Percentiles rank a stretch among this genome's conserved stretches.
phyloP scores from a whole-genome alignment of 1,140 invertebrate genomes.

The Parapsyche elsis region DNA sequence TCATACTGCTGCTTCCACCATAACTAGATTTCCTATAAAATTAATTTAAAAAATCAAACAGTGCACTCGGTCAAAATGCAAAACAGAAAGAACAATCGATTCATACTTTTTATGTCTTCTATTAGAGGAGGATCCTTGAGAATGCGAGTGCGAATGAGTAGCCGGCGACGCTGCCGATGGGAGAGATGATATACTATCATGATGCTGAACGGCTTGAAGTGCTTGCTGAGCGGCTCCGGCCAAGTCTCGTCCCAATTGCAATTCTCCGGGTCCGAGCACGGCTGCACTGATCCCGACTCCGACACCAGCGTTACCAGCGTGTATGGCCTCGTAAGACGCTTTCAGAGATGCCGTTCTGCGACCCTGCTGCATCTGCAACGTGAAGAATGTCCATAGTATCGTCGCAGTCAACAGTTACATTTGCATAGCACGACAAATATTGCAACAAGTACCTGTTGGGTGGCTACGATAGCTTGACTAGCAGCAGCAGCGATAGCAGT shows the following conservation, averaged over 20 bases:
- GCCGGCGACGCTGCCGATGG: slow-evolving; percentile 26
- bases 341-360: slow-evolving; percentile 93
- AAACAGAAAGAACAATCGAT: not conserved
- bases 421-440: not conserved
- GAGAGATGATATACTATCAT: slow-evolving; percentile 56
- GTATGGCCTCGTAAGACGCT: slow-evolving; percentile 92
- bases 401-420: not conserved
- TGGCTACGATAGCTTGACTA: slow-evolving; percentile 95
- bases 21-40: slow-evolving; percentile 50
- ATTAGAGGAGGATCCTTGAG: slow-evolving; percentile 55
- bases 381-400: not conserved
- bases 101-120: slow-evolving; percentile 77
- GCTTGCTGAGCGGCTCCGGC: slow-evolving; percentile 83
- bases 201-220: slow-evolving; percentile 76
- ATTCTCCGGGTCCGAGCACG: slow-evolving; percentile 69
- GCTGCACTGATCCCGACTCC: slow-evolving; percentile 67
- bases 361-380: slow-evolving; percentile 90
- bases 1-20: slow-evolving; percentile 44
- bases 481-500: slow-evolving; percentile 94
- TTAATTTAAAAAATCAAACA: slow-evolving; percentile 1
- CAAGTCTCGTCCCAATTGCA: slow-evolving; percentile 75
- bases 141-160: slow-evolving; percentile 25
- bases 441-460: slow-evolving; percentile 78
- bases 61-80: not conserved
- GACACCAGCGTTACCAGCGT: slow-evolving; percentile 62